phyloP scores from a whole-genome alignment of 2,797 vertebrate genomes.

The Peromyscus attwateri region DNA sequence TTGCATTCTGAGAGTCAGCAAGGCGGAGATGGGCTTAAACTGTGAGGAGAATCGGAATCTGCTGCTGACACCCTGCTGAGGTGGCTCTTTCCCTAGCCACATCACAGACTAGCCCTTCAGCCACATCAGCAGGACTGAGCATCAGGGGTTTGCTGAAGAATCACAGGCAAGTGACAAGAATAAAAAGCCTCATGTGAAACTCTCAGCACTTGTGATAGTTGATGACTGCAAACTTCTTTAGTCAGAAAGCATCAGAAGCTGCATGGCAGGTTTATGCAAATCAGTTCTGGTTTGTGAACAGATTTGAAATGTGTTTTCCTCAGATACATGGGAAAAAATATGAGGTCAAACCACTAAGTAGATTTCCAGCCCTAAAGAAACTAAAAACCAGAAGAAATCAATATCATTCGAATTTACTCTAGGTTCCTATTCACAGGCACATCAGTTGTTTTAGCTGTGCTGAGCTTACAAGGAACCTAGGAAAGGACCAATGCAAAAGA shows the following conservation, averaged over 20 bases:
- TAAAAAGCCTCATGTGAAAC: not conserved
- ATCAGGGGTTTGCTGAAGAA: not conserved
- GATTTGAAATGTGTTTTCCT: constrained; percentile 6
- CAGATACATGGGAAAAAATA: not conserved
- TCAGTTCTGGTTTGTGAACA: not conserved
- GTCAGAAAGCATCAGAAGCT: not conserved
- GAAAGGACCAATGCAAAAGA: not conserved
- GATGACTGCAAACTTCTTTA: not conserved
- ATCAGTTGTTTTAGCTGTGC: not conserved
- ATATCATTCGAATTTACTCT: not conserved
- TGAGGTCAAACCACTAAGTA: not conserved
- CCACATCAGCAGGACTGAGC: too few relatives aligned
- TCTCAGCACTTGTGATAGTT: not conserved
- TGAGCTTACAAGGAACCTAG: not conserved
- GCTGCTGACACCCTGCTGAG: not conserved
- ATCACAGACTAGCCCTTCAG: not conserved
- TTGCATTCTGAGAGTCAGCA: not conserved
- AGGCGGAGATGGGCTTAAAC: not conserved
- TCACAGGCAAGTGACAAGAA: constrained; percentile 20
- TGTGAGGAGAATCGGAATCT: not conserved
- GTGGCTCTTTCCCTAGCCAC: not conserved
- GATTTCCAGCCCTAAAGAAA: constrained; percentile 1
- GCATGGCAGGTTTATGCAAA: not conserved
- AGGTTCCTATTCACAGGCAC: not conserved
- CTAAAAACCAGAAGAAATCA: constrained; percentile 31